A percentile compares a stretch with the other conserved stretches of the same genome.
Evolutionary conservation across 2,797 vertebrate genomes (phyloP).

Genomic region (Lacerta viridis): DNA sequence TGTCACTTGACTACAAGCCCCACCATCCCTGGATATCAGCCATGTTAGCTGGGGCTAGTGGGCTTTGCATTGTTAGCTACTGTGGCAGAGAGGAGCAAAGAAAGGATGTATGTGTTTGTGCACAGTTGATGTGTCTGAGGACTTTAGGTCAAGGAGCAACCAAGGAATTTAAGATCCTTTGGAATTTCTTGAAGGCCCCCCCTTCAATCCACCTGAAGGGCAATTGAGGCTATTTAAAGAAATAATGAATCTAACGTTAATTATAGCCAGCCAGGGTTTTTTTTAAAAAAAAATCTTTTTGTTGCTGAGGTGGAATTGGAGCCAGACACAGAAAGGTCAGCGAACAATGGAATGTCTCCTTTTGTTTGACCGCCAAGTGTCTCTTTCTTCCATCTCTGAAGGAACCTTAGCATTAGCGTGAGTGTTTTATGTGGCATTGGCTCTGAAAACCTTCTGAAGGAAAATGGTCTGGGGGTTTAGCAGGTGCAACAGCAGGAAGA

Average conservation of each 20-base stretch:
- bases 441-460: not conserved
- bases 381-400: not conserved
- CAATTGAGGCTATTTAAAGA: conserved; percentile 91
- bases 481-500: not conserved
- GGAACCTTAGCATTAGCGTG: not conserved
- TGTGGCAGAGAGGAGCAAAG: not conserved
- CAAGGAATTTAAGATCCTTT: conserved; percentile 46
- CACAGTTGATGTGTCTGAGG: conserved; percentile 16
- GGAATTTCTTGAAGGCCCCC: conserved; percentile 17
- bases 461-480: not conserved
- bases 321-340: conserved; percentile 84
- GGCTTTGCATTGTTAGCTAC: not conserved
- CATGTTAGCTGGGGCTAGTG: no score
- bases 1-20: not conserved
- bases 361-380: not conserved
- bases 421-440: not conserved
- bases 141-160: conserved; percentile 45
- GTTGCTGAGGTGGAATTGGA: conserved; percentile 81
- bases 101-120: not conserved
- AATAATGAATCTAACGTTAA: conserved; percentile 89
- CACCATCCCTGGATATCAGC: not conserved
- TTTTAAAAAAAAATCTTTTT: not conserved
- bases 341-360: conserved; percentile 61
- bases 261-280: conserved; percentile 85
- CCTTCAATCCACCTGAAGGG: conserved; percentile 78